Base-by-base conservation (phyloP, 2,113 vertebrate genomes). In the Muscicapa adusta region DNA sequence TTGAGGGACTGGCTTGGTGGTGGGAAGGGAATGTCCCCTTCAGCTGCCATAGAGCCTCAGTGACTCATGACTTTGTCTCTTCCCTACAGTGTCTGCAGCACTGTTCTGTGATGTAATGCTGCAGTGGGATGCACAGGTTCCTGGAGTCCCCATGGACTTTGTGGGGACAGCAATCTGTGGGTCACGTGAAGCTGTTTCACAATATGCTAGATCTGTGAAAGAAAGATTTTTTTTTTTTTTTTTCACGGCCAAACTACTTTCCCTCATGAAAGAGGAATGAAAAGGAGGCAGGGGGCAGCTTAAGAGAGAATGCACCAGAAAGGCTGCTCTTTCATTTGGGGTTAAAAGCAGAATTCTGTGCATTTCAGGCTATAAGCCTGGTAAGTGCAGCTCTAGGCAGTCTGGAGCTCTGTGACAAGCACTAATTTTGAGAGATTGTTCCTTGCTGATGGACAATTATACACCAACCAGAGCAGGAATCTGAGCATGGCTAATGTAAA, bases 381-480 rank as follows among this genome's bases (percentile, higher is more conserved):
- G 58, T 79, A 93, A 91, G 58, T 88, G 81, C 85, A 67, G 84
- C 86, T 95, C 66, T 86, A 90, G 85, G 89, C 94, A 92, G 77
- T 28, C 67, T 87, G 72, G 84, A 94, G 83, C 75, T 76, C 78
- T 89, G 74, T 92, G 92, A 96, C 93, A 94, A 82, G 78, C 90
- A 74, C 91, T 97, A 95, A 97, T 97, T 95, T 93, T 95, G 93
- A 95, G 92, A 85, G 96, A 95, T 96, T 90, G 86, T 93, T 94
- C 78, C 89, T 96, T 94, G 83, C 82, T 95, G 72, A 85, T 94
- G 93, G 94, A 96, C 94, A 92, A 94, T 96, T 97, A 96, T 86
- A 88, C 91, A 83, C 94, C 11, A 36, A 93, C 95, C 43, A 1
- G 90, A 93, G 86, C 78, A 86, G 93, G 95, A 94, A 87, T 93